phyloP scores from a whole-genome alignment of 2,113 vertebrate genomes.

The Peromyscus maniculatus region DNA sequence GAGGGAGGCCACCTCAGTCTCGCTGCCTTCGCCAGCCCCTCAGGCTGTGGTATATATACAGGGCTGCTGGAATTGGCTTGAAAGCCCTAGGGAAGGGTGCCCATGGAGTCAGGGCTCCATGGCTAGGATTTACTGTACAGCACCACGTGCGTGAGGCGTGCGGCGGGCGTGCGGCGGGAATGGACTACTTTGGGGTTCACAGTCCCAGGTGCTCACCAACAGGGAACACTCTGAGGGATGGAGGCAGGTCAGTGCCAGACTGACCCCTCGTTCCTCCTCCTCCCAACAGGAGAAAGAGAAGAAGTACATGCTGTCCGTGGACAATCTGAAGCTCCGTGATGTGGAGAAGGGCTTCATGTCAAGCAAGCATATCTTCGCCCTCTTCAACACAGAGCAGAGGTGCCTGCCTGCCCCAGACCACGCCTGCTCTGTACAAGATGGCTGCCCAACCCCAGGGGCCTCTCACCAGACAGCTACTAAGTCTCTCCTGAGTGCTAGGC shows the following conservation, averaged over 20 bases:
- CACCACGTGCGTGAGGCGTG: rapidly evolving
- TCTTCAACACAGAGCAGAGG: conserved; percentile 99
- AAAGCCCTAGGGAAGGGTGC: neutral
- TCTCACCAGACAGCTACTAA: neutral
- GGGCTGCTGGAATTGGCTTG: neutral
- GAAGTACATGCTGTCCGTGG: conserved; percentile 99
- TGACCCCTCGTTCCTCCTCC: neutral
- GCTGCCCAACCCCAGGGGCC: neutral
- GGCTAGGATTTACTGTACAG: neutral
- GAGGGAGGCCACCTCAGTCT: neutral
- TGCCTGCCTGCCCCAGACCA: conserved; percentile 71
- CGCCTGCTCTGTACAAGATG: neutral
- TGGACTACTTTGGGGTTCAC: neutral
- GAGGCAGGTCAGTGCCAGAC: neutral
- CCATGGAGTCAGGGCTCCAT: neutral
- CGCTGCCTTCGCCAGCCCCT: neutral
- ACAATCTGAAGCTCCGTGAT: conserved; percentile 97
- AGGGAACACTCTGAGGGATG: rapidly evolving
- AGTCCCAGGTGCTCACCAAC: neutral
- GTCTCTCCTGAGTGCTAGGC: neutral
- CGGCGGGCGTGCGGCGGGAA: neutral
- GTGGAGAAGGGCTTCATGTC: conserved; percentile 99
- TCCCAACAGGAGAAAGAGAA: conserved; percentile 87
- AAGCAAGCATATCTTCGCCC: conserved; percentile 98
- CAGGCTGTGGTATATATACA: neutral